phyloP scores from a whole-genome alignment of 2,888 invertebrate species.

The Tenthredo mesomela region DNA sequence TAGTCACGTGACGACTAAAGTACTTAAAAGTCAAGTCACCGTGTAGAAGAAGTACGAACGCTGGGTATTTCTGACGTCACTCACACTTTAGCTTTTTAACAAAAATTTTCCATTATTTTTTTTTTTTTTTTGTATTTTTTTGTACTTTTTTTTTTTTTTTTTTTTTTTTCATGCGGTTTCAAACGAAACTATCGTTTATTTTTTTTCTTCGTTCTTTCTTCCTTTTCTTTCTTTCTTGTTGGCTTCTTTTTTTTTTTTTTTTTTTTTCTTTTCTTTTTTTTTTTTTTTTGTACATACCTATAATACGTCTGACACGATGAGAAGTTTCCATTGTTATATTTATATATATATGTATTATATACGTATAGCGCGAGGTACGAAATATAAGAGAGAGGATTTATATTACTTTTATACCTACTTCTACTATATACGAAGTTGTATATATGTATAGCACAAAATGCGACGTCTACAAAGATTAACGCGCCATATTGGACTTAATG shows the following conservation, averaged over 20 bases:
- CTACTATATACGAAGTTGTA: not conserved
- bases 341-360: constrained; percentile 6
- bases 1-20: constrained; percentile 38
- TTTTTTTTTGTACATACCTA: not conserved
- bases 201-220: not conserved
- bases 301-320: not conserved
- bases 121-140: not conserved
- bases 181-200: not conserved
- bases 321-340: not conserved
- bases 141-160: too few relatives aligned
- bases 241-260: not conserved
- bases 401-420: constrained; percentile 27
- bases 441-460: not conserved
- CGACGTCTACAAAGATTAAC: constrained; percentile 42
- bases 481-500: constrained; percentile 48
- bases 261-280: not conserved
- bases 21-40: constrained; percentile 50
- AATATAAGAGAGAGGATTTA: constrained; percentile 28
- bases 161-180: not conserved
- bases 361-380: not conserved
- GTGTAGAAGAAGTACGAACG: constrained; percentile 37
- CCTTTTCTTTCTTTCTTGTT: not conserved
- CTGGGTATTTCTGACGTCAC: constrained; percentile 33
- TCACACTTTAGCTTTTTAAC: not conserved
- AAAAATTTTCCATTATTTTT: not conserved